Conservation (phyloP, 2,113 vertebrate genomes). For the Oreochromis niloticus region DNA sequence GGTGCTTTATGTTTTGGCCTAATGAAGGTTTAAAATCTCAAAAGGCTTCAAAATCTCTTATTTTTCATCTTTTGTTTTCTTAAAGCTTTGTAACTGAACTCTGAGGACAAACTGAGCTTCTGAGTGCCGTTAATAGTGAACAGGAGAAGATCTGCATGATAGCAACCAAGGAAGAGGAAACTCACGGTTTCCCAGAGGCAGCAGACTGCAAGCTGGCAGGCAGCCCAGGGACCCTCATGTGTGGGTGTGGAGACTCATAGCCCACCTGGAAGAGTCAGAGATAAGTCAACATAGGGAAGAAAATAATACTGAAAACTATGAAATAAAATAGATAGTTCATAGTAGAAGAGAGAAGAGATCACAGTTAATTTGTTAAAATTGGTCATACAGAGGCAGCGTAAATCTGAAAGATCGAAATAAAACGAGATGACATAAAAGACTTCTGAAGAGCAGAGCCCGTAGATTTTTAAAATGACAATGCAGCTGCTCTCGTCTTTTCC, state of each 20-base stretch:
- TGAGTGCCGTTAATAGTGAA: not conserved
- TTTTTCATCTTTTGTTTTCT: not conserved
- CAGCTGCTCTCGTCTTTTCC: not conserved
- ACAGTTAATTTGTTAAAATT: not conserved
- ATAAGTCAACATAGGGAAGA: not conserved
- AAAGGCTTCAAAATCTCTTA: not conserved
- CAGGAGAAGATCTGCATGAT: not conserved
- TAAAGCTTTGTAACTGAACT: not conserved
- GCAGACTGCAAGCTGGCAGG: constrained; percentile 77
- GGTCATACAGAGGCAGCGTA: not conserved
- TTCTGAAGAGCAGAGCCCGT: not conserved
- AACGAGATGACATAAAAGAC: not conserved
- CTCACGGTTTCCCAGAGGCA: constrained; percentile 82
- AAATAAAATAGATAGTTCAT: not conserved
- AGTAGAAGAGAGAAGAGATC: not conserved
- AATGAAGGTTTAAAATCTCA: not conserved
- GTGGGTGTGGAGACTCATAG: constrained; percentile 82
- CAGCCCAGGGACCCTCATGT: constrained; percentile 80
- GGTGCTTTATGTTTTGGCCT: not conserved
- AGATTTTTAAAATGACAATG: not conserved
- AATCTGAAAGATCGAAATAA: not conserved
- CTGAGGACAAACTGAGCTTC: not conserved
- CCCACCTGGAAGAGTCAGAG: constrained; percentile 69
- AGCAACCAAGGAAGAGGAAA: not conserved
- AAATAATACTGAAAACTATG: not conserved